Evolutionary conservation across 1,140 invertebrate genomes (phyloP).

Genomic region (Protaetia brevitarsis): DNA sequence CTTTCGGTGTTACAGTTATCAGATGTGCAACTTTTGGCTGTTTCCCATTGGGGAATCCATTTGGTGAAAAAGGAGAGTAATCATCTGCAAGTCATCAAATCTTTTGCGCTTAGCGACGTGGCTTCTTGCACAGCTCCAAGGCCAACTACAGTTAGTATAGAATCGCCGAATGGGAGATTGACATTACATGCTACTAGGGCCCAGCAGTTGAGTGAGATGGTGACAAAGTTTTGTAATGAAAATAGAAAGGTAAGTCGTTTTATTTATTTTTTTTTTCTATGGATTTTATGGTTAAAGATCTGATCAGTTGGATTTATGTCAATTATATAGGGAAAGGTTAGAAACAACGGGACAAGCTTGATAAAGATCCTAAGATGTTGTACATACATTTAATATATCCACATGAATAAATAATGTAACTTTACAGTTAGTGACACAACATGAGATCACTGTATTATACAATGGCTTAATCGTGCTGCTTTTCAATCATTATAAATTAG

Average conservation of each 20-base stretch:
- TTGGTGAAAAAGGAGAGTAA: conserved; percentile 64
- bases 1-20: conserved; percentile 50
- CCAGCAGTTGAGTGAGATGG: conserved; percentile 76
- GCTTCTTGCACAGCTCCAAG: conserved; percentile 52
- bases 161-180: conserved; percentile 72
- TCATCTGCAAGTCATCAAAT: conserved; percentile 56
- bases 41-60: conserved; percentile 85
- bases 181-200: conserved; percentile 80
- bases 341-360: too few species aligned
- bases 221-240: conserved; percentile 70
- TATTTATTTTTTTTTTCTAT: background rate
- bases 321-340: too few species aligned
- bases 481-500: too few species aligned
- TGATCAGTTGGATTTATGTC: too few species aligned
- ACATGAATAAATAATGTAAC: too few species aligned
- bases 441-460: too few species aligned
- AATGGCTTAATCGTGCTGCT: too few species aligned
- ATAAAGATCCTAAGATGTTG: too few species aligned
- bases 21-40: conserved; percentile 74
- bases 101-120: conserved; percentile 59
- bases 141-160: conserved; percentile 68
- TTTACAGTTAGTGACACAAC: too few species aligned
- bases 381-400: too few species aligned
- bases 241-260: conserved; percentile 43
- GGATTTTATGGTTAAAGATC: background rate